These are phyloP conservation scores for Stegana nigrithorax DNA, from an alignment of 2,888 invertebrate species.

Conservation along the genomic window DNA sequence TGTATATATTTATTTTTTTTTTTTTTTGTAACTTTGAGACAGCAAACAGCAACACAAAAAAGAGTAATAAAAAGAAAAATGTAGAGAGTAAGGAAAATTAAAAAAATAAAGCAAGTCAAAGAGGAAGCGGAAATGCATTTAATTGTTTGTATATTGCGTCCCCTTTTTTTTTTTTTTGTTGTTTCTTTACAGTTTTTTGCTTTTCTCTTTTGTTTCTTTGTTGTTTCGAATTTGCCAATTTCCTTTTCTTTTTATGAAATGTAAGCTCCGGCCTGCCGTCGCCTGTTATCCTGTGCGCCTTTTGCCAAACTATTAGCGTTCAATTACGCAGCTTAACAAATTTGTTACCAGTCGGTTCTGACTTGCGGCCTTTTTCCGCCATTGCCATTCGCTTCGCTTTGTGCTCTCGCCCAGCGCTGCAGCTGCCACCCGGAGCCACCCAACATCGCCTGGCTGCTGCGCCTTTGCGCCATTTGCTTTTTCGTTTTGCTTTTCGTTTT, in stretches of 20 bases:
- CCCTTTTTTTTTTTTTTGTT: slow-evolving; percentile 9
- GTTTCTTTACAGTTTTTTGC: too few relatives aligned
- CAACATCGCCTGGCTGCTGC: too few relatives aligned
- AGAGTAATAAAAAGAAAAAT: not conserved
- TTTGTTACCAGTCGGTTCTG: slow-evolving; percentile 10
- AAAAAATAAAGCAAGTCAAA: not conserved
- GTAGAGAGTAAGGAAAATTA: not conserved
- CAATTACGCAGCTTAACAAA: slow-evolving; percentile 17
- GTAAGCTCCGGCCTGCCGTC: too few relatives aligned
- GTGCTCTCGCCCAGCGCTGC: too few relatives aligned
- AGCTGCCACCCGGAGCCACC: too few relatives aligned
- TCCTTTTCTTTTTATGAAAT: not conserved
- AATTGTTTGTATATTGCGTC: not conserved
- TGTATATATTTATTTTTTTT: too few relatives aligned
- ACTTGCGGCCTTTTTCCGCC: slow-evolving; percentile 11
- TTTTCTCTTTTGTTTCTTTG: slow-evolving; percentile 20
- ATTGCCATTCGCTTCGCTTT: too few relatives aligned
- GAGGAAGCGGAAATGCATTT: not conserved
- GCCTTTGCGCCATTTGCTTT: too few relatives aligned
- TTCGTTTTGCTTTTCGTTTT: too few relatives aligned
- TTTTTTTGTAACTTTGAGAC: too few relatives aligned
- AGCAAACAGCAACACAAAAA: too few relatives aligned
- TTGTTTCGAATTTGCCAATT: slow-evolving; percentile 25
- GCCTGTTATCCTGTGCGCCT: too few relatives aligned
- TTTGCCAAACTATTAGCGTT: slow-evolving; percentile 17